Evolutionary conservation across 2,113 vertebrate species (phyloP).

Genomic region (Bettongia penicillata): DNA sequence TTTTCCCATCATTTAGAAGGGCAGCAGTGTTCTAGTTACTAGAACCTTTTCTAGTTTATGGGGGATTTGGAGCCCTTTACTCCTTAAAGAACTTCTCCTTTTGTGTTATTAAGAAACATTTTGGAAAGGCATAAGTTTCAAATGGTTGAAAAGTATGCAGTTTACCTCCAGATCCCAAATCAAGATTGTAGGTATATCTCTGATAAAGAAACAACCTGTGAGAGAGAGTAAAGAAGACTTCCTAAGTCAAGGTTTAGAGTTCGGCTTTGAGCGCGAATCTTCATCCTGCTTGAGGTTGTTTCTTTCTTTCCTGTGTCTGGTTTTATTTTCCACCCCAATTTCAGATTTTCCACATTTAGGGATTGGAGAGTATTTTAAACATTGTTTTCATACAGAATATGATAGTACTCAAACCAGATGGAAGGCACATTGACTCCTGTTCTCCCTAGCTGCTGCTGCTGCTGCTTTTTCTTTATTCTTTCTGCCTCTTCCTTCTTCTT

Average conservation of each 20-base stretch:
- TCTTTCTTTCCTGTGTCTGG: background rate
- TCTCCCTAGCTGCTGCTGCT: background rate
- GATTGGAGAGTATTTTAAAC: slow-evolving; percentile 24
- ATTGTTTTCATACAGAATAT: background rate
- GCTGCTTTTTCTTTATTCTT: background rate
- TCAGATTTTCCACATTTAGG: background rate
- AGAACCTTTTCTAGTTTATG: background rate
- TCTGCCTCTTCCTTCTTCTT: too few species aligned
- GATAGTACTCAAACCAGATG: background rate
- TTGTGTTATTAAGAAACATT: background rate
- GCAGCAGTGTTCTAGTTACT: background rate
- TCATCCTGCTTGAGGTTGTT: slow-evolving; percentile 2
- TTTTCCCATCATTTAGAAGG: background rate
- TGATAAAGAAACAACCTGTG: background rate
- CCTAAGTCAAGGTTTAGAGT: background rate
- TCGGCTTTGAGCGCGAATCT: background rate
- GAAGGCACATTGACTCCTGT: slow-evolving; percentile 23
- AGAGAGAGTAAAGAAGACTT: background rate
- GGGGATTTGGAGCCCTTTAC: slow-evolving; percentile 15
- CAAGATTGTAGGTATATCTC: background rate
- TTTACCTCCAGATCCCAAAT: background rate
- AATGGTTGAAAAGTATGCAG: background rate
- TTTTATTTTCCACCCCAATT: background rate
- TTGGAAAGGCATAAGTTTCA: slow-evolving; percentile 14
- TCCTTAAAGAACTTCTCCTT: slow-evolving; percentile 16